Evolutionary conservation across 2,797 vertebrate species (phyloP), one percentile per base, ranked within the genome.

Genomic region (Neosilurus hyrtlii): DNA sequence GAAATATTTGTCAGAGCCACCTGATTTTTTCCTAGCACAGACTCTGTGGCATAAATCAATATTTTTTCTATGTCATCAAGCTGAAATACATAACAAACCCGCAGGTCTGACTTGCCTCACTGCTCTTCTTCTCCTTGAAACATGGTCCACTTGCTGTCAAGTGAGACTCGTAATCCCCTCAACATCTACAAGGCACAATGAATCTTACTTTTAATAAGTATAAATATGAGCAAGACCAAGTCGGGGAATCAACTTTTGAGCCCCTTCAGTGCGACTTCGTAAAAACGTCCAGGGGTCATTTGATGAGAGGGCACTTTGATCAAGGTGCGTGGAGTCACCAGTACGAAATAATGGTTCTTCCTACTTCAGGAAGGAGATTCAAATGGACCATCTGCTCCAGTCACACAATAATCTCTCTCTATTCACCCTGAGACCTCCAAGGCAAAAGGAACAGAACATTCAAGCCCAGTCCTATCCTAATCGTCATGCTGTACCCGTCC

Each of bases 41-140:
- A 99, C 98, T 99, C 97, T 99, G 97, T 99, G 97, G 98, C 97
- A 98, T 98, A 93, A 96, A 95, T 98, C 96, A 94, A 96, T 96
- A 97, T 73, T 79, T 96, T 96, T 94, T 97, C 95, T 95, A 93
- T 97, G 93, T 98, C 92, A 94, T 95, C 96, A 94, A 94, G 96
- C 96, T 95, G 94, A 96, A 96, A 96, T 93, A 96, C 95, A 94
- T 93, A 89, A 94, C 95, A 94, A 94, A 94, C 92, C 94, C 91
- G 91, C 94, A 94, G 92, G 93, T 91, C 91, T 92, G 93, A 87
- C 94, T 94, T 91, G 92, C 94, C 94, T 90, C 93, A 86, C 92
- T 92, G 88, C 94, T 94, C 93, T 82, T 86, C 51, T 70, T 82
- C 94, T 94, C 92, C 49, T 65, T 79, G 88, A 90, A 95, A 95